phyloP scores from a whole-genome alignment of 2,113 vertebrate species.

The Talpa occidentalis region DNA sequence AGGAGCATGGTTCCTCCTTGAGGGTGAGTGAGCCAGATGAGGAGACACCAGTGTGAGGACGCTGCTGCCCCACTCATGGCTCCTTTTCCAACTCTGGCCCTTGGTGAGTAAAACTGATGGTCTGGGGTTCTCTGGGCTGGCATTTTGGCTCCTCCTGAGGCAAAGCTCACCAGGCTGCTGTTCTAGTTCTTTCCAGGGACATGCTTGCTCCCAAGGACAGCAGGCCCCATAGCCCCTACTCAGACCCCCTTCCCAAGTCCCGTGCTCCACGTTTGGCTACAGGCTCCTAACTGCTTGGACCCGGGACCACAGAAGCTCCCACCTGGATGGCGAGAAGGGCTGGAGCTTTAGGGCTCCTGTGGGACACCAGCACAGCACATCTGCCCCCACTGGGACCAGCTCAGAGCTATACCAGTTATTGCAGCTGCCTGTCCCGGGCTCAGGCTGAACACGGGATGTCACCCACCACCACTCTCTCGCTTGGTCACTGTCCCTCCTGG shows the following conservation, averaged over 20 bases:
- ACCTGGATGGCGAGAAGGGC: neutral
- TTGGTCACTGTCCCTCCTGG: neutral
- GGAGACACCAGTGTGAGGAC: neutral
- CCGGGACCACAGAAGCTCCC: neutral
- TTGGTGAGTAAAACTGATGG: neutral
- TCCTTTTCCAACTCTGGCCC: neutral
- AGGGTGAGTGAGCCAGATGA: neutral
- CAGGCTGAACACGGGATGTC: neutral
- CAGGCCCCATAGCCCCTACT: neutral
- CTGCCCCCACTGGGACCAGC: neutral
- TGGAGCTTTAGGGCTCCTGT: neutral
- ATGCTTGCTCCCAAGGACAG: neutral
- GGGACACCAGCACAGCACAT: neutral
- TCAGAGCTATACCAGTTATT: neutral
- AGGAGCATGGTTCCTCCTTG: neutral
- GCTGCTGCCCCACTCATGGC: neutral
- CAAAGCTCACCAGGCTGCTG: too few species aligned
- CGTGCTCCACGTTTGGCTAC: neutral
- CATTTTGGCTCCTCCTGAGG: too few species aligned
- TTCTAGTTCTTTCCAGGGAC: neutral
- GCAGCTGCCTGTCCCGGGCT: neutral
- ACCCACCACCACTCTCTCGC: fast-evolving
- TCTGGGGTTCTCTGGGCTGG: constrained; percentile 46
- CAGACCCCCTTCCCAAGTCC: neutral
- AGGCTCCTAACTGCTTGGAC: neutral